Percentiles rank a stretch among this genome's conserved stretches.
Evolutionary conservation across 2,113 vertebrate genomes (phyloP).

Genomic region (Chloroceryle aenea): DNA sequence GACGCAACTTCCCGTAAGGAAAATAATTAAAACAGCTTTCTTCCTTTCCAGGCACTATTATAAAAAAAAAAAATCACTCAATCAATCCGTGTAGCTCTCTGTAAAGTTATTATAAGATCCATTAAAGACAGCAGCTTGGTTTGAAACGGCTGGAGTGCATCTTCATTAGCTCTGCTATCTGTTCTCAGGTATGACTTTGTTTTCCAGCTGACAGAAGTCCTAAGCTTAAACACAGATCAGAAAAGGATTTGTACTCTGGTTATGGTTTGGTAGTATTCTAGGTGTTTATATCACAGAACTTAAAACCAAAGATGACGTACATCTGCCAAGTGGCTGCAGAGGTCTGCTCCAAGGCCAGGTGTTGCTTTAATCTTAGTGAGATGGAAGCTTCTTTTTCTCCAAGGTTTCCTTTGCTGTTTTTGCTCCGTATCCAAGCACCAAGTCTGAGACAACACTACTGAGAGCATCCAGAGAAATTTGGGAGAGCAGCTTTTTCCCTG

Average conservation of each 20-base stretch:
- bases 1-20: not conserved
- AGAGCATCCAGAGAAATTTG: not conserved
- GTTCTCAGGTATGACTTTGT: not conserved
- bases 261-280: not conserved
- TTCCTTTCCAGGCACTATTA: conserved; percentile 2
- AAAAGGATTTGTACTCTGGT: not conserved
- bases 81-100: not conserved
- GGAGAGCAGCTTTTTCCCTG: not conserved
- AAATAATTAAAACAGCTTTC: not conserved
- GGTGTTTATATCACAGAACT: not conserved
- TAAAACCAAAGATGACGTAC: not conserved
- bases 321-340: not conserved
- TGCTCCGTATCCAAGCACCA: not conserved
- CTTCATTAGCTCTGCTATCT: not conserved
- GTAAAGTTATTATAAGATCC: not conserved
- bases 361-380: not conserved
- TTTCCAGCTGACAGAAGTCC: not conserved
- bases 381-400: not conserved
- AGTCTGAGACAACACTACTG: not conserved
- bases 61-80: not conserved
- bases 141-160: not conserved
- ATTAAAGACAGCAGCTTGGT: not conserved
- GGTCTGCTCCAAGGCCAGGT: not conserved
- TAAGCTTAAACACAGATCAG: not conserved
- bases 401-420: not conserved